Evolutionary conservation across 2,797 vertebrate genomes (phyloP).

Genomic region (Denticeps clupeoides): DNA sequence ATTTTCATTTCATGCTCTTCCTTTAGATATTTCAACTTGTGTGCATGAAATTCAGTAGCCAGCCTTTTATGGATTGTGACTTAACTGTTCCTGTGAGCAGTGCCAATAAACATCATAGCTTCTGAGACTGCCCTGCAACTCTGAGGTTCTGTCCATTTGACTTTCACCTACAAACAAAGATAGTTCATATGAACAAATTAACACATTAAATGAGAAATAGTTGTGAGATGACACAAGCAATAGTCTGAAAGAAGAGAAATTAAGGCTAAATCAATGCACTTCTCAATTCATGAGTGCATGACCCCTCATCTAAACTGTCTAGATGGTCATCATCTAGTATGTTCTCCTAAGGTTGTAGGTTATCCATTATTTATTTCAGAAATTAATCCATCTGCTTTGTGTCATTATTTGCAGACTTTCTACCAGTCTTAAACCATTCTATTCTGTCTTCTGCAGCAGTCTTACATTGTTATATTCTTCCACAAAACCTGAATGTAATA

Average conservation of each 20-base stretch:
- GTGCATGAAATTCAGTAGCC: constrained; percentile 4
- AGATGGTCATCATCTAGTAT: constrained; percentile 8
- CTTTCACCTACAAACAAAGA: constrained; percentile 3
- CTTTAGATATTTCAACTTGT: constrained; percentile 8
- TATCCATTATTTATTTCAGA: constrained; percentile 3
- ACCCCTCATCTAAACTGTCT: constrained; percentile 10
- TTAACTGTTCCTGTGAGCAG: constrained; percentile 2
- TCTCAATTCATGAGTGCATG: not conserved
- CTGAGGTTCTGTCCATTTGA: constrained; percentile 8
- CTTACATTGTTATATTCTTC: constrained; percentile 10
- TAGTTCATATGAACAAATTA: constrained; percentile 6
- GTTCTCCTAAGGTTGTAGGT: constrained; percentile 4
- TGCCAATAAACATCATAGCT: not conserved
- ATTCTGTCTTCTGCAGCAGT: constrained; percentile 1
- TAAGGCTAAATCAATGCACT: constrained; percentile 7
- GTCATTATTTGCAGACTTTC: constrained; percentile 8
- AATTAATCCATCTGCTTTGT: not conserved
- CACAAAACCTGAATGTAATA: not conserved
- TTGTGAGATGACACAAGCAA: constrained; percentile 7
- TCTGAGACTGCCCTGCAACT: not conserved
- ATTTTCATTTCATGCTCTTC: constrained; percentile 15
- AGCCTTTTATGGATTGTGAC: constrained; percentile 3
- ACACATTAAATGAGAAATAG: not conserved
- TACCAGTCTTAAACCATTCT: constrained; percentile 1
- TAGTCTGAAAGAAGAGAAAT: constrained; percentile 2